These are phyloP conservation scores for Lepetodrilus schrolli DNA, from an alignment of 2,888 invertebrate genomes.

Conservation along the genomic window DNA sequence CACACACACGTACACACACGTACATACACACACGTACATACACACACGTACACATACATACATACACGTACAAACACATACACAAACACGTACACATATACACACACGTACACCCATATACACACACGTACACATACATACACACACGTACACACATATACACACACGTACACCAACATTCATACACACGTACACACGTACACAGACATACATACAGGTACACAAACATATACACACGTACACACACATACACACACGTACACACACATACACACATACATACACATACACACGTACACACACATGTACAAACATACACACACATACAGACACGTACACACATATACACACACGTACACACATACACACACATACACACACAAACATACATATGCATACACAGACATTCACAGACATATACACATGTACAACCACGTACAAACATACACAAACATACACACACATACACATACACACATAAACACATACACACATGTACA, in stretches of 20 bases:
- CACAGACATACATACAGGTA: background rate
- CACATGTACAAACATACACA: background rate
- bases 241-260: background rate
- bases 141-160: background rate
- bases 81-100: background rate
- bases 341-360: background rate
- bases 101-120: background rate
- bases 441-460: background rate
- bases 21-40: background rate
- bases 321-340: background rate
- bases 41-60: background rate
- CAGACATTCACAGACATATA: background rate
- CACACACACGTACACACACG: background rate
- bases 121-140: background rate
- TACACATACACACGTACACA: background rate
- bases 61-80: background rate
- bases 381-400: background rate
- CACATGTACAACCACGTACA: background rate
- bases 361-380: background rate
- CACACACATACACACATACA: constrained; percentile 1
- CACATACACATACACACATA: constrained; percentile 7
- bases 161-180: background rate
- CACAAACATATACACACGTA: background rate
- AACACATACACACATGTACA: constrained; percentile 11
- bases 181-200: background rate